Base-by-base conservation (phyloP, 37 sponge, comb jelly and placozoan species). In the Halichondria panicea region DNA sequence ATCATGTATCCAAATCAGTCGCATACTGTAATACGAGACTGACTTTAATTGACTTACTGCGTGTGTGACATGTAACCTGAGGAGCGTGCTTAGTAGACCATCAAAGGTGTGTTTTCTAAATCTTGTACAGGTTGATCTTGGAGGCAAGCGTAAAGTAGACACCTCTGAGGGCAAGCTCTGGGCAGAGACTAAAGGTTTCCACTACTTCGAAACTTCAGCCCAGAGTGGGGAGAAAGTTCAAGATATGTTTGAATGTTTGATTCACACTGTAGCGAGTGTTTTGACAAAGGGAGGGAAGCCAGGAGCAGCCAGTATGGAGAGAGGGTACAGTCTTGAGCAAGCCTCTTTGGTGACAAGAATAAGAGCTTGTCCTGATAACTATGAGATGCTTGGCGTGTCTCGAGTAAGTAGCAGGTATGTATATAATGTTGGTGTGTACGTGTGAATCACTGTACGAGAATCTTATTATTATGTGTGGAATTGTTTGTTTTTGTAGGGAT, bases 131-230 rank as follows among this genome's bases (percentile, higher is more conserved):
- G 34, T 52, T 0, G 92, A 92, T 68, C 39, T 86, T n/a, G n/a
- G n/a, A 33, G 59, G 77, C 0, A 73, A 65, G 69, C 60, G 91
- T 3, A 69, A 76, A 46, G 81, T 93, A 34, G 62, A 73, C 54
- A 84, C 88, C 25, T 54, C 66, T 15, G 98, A 94, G 44, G 98
- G 92, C 2, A 60, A 75, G 52, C 53, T 88, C 4, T 97, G 92
- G 92, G 92, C 93, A 43, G 93, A 97, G 70, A 77, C 86, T 21
- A 82, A 85, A 78, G 93, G 95, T 0, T 97, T 87, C 55, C 70
- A 58, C 18, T 94, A 94, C 62, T 92, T 89, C 64, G 98, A 97
- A 46, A 89, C 95, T 32, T 97, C 98, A 32, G 92, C 95, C 12
- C 77, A 77, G 30, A 66, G 84, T 41, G 93, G 85, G 11, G 54